phyloP scores from a whole-genome alignment of 35 echinoderm and acorn worm species.

The Lytechinus pictus region DNA sequence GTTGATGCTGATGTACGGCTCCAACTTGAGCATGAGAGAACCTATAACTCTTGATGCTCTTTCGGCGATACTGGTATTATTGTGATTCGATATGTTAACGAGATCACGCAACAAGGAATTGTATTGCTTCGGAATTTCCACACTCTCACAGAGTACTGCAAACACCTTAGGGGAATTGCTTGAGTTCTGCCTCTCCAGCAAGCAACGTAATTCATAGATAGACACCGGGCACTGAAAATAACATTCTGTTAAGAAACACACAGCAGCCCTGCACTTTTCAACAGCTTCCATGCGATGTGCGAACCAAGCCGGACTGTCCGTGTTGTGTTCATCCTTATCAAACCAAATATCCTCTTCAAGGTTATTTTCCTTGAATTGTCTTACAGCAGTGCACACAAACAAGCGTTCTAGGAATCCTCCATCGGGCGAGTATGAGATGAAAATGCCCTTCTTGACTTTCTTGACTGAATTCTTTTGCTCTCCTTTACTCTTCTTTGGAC shows the following conservation, averaged over 20 bases:
- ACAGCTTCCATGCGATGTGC: constrained; percentile 93
- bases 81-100: constrained; percentile 66
- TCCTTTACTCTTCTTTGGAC: constrained; percentile 20
- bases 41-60: constrained; percentile 86
- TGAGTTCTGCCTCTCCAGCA: constrained; percentile 70
- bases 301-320: constrained; percentile 91
- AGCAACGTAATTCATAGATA: constrained; percentile 81
- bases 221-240: constrained; percentile 97
- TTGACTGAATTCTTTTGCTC: constrained; percentile 50
- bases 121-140: constrained; percentile 79
- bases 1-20: constrained; percentile 71
- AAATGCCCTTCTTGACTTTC: constrained; percentile 90
- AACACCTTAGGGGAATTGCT: constrained; percentile 86
- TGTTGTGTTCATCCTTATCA: constrained; percentile 95
- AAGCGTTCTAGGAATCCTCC: constrained; percentile 86
- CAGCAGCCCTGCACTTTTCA: constrained; percentile 85
- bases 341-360: constrained; percentile 96
- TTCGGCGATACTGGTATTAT: constrained; percentile 72
- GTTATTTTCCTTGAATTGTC: constrained; percentile 94
- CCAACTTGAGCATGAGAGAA: constrained; percentile 74
- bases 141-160: constrained; percentile 65
- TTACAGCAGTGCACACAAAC: constrained; percentile 83
- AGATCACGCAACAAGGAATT: constrained; percentile 57
- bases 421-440: constrained; percentile 95
- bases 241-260: constrained; percentile 83